Base-by-base conservation (phyloP, 2,888 invertebrate species). In the Geophilus truncorum region DNA sequence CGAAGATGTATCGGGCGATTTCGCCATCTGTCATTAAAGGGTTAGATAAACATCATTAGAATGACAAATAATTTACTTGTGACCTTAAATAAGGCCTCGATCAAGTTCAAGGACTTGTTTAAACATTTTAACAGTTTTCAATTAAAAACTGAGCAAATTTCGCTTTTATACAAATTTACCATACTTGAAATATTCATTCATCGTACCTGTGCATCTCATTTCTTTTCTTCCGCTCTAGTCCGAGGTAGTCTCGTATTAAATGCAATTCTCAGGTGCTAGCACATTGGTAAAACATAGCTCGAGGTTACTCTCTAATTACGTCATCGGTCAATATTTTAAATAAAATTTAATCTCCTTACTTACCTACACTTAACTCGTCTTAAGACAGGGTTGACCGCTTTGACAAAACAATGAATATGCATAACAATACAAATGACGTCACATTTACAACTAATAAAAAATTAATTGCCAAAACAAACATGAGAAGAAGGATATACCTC, bases 271-370 rank as follows among this genome's bases (percentile, higher is more conserved):
- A 25, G 1, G 6, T 70, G 70, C 70, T 70, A n/a, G 25, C 15
- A 28, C n/a, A 28, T 7, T 28, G n/a, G 9, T 70, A 25, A 70
- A 70, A 70, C 70, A 70, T 70, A 15, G 70, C 70, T 70, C 25
- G 28, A 28, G 70, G 70, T 70, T 2, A 70, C 28, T 28, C 12
- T 70, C 0, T 10, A 12, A 23, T 25, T 70, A 6, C 70, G 70
- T 70, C 70, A 70, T 70, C 70, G 70, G 70, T 70, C 70, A 70
- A 70, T 70, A 70, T 28, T 62, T 62, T 70, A 28, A 70, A 70
- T 70, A 70, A 28, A 70, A 23, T 70, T 70, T 70, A 18, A 51
- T n/a, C 18, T 51, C 51, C 1, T n/a, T n/a, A n/a, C 18, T 7
- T 51, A 51, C 18, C 51, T 51, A 51, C 51, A n/a, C 51, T 3